Conservation (phyloP, 2,797 vertebrate genomes). For the Muscicapa striata region DNA sequence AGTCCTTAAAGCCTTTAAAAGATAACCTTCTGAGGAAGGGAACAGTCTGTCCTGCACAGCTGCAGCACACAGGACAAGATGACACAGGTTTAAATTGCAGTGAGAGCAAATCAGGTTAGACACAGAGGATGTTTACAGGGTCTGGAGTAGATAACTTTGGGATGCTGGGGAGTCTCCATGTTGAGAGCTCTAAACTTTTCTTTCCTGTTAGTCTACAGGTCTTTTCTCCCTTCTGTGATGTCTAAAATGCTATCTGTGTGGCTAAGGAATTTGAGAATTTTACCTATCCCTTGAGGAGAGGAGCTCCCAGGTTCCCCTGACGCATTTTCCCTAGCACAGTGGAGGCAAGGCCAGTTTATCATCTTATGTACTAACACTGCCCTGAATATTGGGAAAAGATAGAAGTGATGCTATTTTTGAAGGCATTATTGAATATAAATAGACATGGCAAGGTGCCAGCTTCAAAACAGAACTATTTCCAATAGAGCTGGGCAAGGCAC, state of each 20-base stretch:
- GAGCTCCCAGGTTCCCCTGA: not conserved
- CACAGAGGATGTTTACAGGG: not conserved
- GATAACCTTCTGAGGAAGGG: not conserved
- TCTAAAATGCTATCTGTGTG: not conserved
- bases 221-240: not conserved
- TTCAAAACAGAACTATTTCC: conserved; percentile 42
- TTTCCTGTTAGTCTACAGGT: not conserved
- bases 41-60: not conserved
- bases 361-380: not conserved
- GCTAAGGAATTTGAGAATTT: not conserved
- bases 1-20: not conserved
- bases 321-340: not conserved
- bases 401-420: conserved; percentile 40
- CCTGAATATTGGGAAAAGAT: conserved; percentile 5
- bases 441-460: conserved; percentile 48
- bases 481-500: not conserved
- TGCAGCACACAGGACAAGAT: not conserved
- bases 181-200: not conserved
- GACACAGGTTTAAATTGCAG: not conserved
- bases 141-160: not conserved
- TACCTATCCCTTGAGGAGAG: not conserved
- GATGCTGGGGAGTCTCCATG: not conserved
- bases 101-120: not conserved
- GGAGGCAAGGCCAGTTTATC: not conserved
- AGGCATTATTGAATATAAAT: conserved; percentile 53